A percentile compares a stretch with the other conserved stretches of the same genome.
These are phyloP conservation scores for Drosophila ironensis DNA, from an alignment of 1,140 invertebrate genomes.

Conservation along the genomic window DNA sequence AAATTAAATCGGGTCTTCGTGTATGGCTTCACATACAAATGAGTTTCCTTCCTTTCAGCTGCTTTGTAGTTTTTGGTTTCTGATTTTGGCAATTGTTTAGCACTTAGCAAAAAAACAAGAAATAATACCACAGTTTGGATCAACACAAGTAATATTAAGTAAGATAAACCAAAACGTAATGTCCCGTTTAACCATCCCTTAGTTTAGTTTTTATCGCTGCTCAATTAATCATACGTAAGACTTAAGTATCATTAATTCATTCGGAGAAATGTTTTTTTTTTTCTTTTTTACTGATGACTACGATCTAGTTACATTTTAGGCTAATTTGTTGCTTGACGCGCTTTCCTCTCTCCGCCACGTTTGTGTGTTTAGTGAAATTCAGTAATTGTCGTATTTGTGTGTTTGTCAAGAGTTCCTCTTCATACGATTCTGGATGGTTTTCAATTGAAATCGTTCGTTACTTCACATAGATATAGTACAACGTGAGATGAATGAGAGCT, in stretches of 20 bases:
- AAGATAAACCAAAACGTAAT: no score
- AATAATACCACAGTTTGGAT: slow-evolving; percentile 65
- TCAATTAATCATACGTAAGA: slow-evolving; percentile 36
- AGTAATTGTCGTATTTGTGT: neutral
- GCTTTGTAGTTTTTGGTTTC: slow-evolving; percentile 35
- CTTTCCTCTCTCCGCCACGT: neutral
- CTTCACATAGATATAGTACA: slow-evolving; percentile 22
- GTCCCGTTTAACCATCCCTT: slow-evolving; percentile 2
- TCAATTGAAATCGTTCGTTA: slow-evolving; percentile 53
- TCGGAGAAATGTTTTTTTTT: slow-evolving; percentile 21
- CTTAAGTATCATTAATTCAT: slow-evolving; percentile 24
- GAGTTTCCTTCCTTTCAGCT: slow-evolving; percentile 41
- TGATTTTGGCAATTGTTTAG: slow-evolving; percentile 24
- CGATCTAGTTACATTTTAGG: slow-evolving; percentile 45
- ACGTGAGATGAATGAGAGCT: neutral
- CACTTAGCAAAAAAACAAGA: slow-evolving; percentile 64
- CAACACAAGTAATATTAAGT: slow-evolving; percentile 34
- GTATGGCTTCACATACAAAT: neutral
- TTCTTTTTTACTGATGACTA: slow-evolving; percentile 34
- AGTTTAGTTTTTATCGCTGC: slow-evolving; percentile 1
- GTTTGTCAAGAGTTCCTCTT: slow-evolving; percentile 4
- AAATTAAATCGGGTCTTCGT: slow-evolving; percentile 19
- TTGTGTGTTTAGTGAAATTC: neutral
- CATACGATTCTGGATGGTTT: slow-evolving; percentile 40
- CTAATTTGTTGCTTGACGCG: slow-evolving; percentile 36